Evolutionary conservation across 2,113 vertebrate genomes (phyloP), one percentile per base, ranked within the genome.

Genomic region (human): DNA sequence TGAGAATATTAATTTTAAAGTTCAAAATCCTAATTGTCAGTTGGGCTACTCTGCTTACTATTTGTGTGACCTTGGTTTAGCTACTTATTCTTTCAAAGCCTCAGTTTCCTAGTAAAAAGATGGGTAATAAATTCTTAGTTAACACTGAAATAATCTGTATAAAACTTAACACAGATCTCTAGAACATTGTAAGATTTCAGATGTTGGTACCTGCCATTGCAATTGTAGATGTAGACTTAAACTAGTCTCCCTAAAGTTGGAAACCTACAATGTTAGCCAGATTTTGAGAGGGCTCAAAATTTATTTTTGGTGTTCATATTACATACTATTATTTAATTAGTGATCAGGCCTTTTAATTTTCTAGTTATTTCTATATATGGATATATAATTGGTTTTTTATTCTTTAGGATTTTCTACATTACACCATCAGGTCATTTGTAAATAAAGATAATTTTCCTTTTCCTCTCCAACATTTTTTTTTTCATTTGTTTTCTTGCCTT

Each of bases 1-100:
- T 70, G 52, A 64, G 23, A 92, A 55, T 23, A 50, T 35, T 23
- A 79, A 93, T 93, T 97, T 93, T 92, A 30, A 23, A 92, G 23
- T 93, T 25, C 16, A 85, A 89, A 88, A 68, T n/a, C 50, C n/a
- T 83, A 61, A 66, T 89, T 86, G 64, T 7, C 14, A 72, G 3
- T 88, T 93, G 12, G 35, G 4, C 16, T 93, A 38, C 16, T 85
- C 4, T 95, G 3, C 9, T 94, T 89, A 32, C 6, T 81, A 38
- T 89, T 81, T 89, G 30, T 73, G 16, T 95, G 75, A 93, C 38
- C 20, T 76, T 94, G 13, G 43, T 73, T 92, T 75, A n/a, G 52
- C 95, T 89, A 84, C 18, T 90, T 86, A 88, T 27, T 88, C n/a
- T 90, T 96, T 88, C 18, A 73, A 84, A 82, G 72, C 40, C 12